Evolutionary conservation across 2,888 invertebrate species (phyloP).

Genomic region (Callinectes sapidus): DNA sequence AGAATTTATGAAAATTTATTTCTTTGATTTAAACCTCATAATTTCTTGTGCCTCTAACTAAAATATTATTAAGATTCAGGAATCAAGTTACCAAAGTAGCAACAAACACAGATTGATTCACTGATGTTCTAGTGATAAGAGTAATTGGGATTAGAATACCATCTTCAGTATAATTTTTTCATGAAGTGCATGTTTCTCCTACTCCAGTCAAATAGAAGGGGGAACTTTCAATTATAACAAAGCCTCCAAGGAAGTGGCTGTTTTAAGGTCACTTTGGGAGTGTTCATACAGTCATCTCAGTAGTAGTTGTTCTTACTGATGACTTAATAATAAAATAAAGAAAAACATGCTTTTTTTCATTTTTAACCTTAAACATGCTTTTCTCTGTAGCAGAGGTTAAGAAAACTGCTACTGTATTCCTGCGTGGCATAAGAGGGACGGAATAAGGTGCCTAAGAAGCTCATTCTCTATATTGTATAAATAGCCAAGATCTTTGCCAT

Average conservation of each 20-base stretch:
- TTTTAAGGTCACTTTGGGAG: slow-evolving; percentile 15
- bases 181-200: slow-evolving; percentile 16
- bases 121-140: not conserved
- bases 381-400: not conserved
- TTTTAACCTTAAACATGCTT: no score
- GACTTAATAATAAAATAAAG: slow-evolving; percentile 18
- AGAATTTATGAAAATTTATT: not conserved
- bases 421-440: no score
- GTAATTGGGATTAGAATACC: not conserved
- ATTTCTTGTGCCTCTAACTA: not conserved
- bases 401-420: no score
- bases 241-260: slow-evolving; percentile 5
- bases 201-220: not conserved
- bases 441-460: no score
- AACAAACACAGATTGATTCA: slow-evolving; percentile 23
- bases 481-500: no score
- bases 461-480: no score
- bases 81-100: not conserved
- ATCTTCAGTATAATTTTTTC: not conserved
- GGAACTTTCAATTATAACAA: slow-evolving; percentile 3
- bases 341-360: not conserved
- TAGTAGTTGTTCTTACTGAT: slow-evolving; percentile 26
- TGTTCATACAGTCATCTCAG: not conserved
- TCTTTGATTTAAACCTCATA: not conserved
- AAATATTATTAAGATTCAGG: not conserved